phyloP scores from a whole-genome alignment of 1,140 invertebrate genomes.

The Eueides isabella region DNA sequence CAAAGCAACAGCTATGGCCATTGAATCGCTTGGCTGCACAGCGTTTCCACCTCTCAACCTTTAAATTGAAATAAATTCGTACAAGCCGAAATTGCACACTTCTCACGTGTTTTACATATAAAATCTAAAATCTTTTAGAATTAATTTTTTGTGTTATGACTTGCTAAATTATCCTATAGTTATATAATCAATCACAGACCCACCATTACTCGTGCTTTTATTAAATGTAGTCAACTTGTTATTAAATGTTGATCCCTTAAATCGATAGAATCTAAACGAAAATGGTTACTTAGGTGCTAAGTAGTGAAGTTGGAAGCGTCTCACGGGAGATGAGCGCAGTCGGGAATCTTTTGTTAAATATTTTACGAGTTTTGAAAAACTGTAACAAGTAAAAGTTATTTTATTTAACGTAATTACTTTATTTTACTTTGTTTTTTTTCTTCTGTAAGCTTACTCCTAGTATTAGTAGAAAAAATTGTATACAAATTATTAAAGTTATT shows the following conservation, averaged over 20 bases:
- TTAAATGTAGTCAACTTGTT: background rate
- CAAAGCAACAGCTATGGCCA: conserved; percentile 66
- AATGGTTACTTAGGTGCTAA: conserved; percentile 55
- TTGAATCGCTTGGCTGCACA: conserved; percentile 59
- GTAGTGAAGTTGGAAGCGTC: conserved; percentile 55
- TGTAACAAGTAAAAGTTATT: conserved; percentile 58
- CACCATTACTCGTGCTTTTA: too few species aligned
- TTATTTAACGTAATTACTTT: conserved; percentile 37
- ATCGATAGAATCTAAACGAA: conserved; percentile 36
- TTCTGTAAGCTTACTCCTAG: too few species aligned
- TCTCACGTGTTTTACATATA: conserved; percentile 19
- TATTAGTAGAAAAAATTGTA: too few species aligned
- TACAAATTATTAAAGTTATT: too few species aligned
- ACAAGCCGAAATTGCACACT: conserved; percentile 48
- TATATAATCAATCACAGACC: too few species aligned
- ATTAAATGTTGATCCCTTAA: background rate
- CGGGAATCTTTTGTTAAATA: conserved; percentile 73
- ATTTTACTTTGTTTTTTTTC: background rate
- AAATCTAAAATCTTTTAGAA: too few species aligned
- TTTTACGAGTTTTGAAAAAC: conserved; percentile 66
- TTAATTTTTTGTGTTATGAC: too few species aligned
- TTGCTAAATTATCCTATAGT: too few species aligned
- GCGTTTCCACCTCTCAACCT: conserved; percentile 60
- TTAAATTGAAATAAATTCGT: conserved; percentile 69
- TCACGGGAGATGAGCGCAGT: conserved; percentile 52